Base-by-base conservation (phyloP, 2,797 vertebrate species). In the Urocyon cinereoargenteus region DNA sequence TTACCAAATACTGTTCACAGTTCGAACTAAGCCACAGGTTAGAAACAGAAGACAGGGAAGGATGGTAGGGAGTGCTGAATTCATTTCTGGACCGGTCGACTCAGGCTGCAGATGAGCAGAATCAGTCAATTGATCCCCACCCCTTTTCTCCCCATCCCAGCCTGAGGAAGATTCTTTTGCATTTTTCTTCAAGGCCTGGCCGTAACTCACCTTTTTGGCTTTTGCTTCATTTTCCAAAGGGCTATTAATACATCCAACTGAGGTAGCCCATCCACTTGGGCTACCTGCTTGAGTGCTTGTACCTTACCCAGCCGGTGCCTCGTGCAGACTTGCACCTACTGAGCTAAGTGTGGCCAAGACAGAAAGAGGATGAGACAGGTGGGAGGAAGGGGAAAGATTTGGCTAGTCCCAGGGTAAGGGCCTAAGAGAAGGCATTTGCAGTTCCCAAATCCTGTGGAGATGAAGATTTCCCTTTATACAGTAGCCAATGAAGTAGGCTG, bases 111-210 rank as follows among this genome's bases (percentile, higher is more conserved):
- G 31, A 31, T 1, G 55, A 84, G 21, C 75, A 68, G 22, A 75
- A 36, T n/a, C 6, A 11, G 49, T 0, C 24, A 13, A 16, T 3
- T 2, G 3, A 26, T 1, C 8, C 6, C 0, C 45, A 36, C 1
- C 9, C 45, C 12, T 15, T 16, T 31, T 0, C 21, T 0, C n/a
- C 26, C 22, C 6, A 15, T 21, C 57, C n/a, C 11, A 57, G 36
- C 22, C 49, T 1, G 5, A 57, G 45, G 55, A 86, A 51, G 34
- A 34, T 3, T 15, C 75, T 55, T 86, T 3, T 13, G n/a, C 16
- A n/a, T 81, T 78, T 93, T 45, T 84, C n/a, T 57, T 83, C 26
- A 28, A 61, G 45, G 61, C 15, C 4, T 21, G 13, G 24, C 26
- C 51, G 91, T 49, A 6, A 24, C 34, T 81, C 34, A 61, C 40